A percentile compares a stretch with the other conserved stretches of the same genome.
Evolutionary conservation across 1,140 invertebrate genomes (phyloP).

Genomic region (Gryon sp.): DNA sequence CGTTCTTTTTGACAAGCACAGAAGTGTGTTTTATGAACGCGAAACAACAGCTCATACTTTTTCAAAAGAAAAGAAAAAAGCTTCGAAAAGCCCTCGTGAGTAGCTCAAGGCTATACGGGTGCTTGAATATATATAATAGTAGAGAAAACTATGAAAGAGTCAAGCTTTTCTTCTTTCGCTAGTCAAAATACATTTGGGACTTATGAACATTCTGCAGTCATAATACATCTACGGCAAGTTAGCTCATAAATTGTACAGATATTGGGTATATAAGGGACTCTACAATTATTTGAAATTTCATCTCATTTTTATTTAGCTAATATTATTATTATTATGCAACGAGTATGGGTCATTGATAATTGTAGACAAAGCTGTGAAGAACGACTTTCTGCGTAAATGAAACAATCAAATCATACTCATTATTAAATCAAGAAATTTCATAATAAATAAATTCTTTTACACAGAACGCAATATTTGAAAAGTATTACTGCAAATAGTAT

Average conservation of each 20-base stretch:
- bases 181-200: conserved; percentile 36
- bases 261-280: no score
- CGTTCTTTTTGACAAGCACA: conserved; percentile 1
- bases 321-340: no score
- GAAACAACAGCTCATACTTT: conserved; percentile 11
- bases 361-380: no score
- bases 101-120: conserved; percentile 28
- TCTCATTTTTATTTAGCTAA: no score
- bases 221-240: conserved; percentile 17
- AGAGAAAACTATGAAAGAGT: conserved; percentile 16
- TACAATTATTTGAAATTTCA: no score
- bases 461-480: no score
- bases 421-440: no score
- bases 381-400: no score
- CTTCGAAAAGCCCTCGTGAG: conserved; percentile 14
- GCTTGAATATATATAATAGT: conserved; percentile 8
- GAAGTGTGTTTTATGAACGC: background rate
- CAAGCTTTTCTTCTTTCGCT: conserved; percentile 12
- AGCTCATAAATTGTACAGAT: conserved; percentile 14
- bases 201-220: conserved; percentile 20
- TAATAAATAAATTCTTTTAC: no score
- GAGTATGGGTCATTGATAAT: no score
- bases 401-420: no score
- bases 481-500: no score
- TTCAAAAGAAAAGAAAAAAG: background rate